Percentiles rank a stretch among this genome's conserved stretches.
Evolutionary conservation across 2,113 vertebrate species (phyloP).

Genomic region (Ceyx margarethae): DNA sequence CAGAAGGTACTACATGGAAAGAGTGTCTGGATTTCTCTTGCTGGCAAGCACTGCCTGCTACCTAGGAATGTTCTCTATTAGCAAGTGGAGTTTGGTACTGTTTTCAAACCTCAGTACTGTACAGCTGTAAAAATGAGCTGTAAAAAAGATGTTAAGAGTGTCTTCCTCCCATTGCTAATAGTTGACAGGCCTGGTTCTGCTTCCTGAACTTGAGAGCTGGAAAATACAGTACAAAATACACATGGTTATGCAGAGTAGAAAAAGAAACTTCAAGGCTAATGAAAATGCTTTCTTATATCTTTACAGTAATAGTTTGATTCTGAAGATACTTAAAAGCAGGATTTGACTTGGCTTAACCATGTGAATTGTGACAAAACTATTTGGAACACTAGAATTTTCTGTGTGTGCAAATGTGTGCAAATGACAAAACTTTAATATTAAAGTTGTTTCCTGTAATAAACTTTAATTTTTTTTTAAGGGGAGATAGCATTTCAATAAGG

Average conservation of each 20-base stretch:
- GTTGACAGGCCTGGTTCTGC: constrained; percentile 1
- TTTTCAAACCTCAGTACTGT: not conserved
- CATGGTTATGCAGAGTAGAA: not conserved
- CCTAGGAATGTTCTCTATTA: not conserved
- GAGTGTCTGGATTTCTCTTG: not conserved
- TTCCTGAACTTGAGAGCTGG: not conserved
- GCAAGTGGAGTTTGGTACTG: not conserved
- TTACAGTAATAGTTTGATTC: not conserved
- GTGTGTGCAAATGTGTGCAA: not conserved
- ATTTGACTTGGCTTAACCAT: not conserved
- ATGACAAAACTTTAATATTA: not conserved
- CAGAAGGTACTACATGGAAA: not conserved
- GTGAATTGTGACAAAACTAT: not conserved
- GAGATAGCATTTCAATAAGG: not conserved
- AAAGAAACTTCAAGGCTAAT: not conserved
- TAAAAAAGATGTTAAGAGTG: not conserved
- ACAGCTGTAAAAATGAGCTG: not conserved
- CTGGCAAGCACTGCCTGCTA: not conserved
- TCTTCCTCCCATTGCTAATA: not conserved
- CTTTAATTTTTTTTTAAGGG: no score
- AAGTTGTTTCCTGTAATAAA: not conserved
- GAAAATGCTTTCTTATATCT: not conserved
- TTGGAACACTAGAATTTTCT: not conserved
- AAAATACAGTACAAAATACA: not conserved
- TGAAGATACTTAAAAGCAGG: not conserved